A percentile compares a stretch with the other conserved stretches of the same genome.
phyloP scores from a whole-genome alignment of 2,797 vertebrate species.

The Diplodus sargus region DNA sequence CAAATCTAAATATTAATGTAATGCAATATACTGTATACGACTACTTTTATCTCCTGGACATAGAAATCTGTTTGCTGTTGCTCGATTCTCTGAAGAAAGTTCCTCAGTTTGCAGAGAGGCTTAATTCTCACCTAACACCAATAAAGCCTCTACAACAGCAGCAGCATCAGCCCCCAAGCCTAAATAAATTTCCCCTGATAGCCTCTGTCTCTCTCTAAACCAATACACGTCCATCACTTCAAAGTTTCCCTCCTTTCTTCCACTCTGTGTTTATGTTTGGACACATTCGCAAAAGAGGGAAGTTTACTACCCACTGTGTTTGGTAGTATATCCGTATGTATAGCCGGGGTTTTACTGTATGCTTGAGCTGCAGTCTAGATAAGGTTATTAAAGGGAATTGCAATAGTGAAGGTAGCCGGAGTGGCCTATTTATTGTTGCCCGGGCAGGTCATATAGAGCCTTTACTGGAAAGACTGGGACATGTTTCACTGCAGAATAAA shows the following conservation, averaged over 20 bases:
- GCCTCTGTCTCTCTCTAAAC: slow-evolving; percentile 48
- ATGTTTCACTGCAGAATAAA: slow-evolving; percentile 60
- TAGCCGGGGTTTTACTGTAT: background rate
- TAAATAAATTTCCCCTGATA: slow-evolving; percentile 63
- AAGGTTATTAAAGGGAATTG: slow-evolving; percentile 56
- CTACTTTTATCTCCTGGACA: slow-evolving; percentile 9
- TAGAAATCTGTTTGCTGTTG: background rate
- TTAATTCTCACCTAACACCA: slow-evolving; percentile 46
- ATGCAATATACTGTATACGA: background rate
- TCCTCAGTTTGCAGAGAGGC: slow-evolving; percentile 30
- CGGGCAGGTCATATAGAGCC: slow-evolving; percentile 39
- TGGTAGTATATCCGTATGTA: slow-evolving; percentile 15
- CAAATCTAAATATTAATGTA: background rate
- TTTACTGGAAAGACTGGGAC: slow-evolving; percentile 34
- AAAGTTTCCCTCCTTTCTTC: slow-evolving; percentile 43
- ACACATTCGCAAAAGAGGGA: slow-evolving; percentile 19
- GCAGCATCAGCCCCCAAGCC: slow-evolving; percentile 38
- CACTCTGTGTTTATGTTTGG: slow-evolving; percentile 22
- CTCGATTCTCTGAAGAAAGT: slow-evolving; percentile 8
- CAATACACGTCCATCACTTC: slow-evolving; percentile 54
- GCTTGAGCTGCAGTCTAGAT: slow-evolving; percentile 34
- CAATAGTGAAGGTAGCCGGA: slow-evolving; percentile 10
- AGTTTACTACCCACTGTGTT: slow-evolving; percentile 9
- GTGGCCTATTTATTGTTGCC: slow-evolving; percentile 48
- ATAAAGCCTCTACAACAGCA: slow-evolving; percentile 47